Evolutionary conservation across 2,888 invertebrate species (phyloP), one percentile per base, ranked within the genome.

Genomic region (Pyrrhosoma nymphula): DNA sequence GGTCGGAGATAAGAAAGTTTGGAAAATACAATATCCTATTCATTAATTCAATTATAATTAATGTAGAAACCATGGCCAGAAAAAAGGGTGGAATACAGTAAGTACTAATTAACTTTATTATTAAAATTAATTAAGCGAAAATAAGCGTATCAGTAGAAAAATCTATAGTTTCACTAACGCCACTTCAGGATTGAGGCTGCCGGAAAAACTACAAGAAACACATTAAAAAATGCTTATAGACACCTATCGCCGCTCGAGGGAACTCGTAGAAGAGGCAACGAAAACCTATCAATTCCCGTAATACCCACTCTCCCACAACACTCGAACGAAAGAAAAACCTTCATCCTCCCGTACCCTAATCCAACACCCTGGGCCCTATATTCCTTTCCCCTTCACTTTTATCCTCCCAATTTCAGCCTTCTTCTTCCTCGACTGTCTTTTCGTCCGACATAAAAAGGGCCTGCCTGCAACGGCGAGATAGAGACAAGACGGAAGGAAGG

Each of bases 361-460:
- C 82, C 35, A 30, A 30, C 82, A 35, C 16, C 30, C 6, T 20
- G 10, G 16, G 35, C 35, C 82, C 35, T 82, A 8, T 47, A 82
- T 35, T 26, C 75, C 30, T 82, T 35, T 16, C 35, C 75, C 30
- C 75, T 82, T 35, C 14, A 30, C 75, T 35, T 30, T 82, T 35
- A 35, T 35, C 82, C 82, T 10, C 35, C 82, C 82, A 69, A 69
- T 69, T 69, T 69, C 26, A 14, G 47, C 47, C 47, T 47, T 10
- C 82, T 23, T 82, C 35, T 35, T 18, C 82, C 82, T 82, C 82
- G 60, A 60, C 82, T 82, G 82, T 35, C 82, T 82, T 69, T 26
- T 26, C 23, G 69, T 69, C 82, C 82, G 82, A 82, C 35, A 82
- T 82, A 82, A 82, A 82, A 82, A 47, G 47, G 82, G 82, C 35